These are phyloP conservation scores for Benthosema pterotum DNA, from an alignment of 2,797 vertebrate species.

Conservation along the genomic window DNA sequence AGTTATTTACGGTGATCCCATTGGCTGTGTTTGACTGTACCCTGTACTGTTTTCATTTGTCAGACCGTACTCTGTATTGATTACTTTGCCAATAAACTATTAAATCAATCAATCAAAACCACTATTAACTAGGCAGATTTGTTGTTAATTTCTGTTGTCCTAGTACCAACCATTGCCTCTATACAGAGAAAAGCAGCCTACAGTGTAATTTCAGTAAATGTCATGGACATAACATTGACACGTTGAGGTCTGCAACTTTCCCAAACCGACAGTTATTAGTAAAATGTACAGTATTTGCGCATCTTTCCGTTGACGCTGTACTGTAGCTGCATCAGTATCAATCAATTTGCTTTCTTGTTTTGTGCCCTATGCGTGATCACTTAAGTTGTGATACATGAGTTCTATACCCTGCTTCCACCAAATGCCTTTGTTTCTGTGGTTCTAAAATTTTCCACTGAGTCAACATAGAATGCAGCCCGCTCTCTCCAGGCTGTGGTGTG, in stretches of 20 bases:
- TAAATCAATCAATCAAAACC: too few relatives aligned
- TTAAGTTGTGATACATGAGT: slow-evolving; percentile 20
- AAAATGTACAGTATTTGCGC: background rate
- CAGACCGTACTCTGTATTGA: too few relatives aligned
- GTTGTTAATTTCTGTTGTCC: background rate
- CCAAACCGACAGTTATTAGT: slow-evolving; percentile 5
- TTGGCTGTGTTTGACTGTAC: too few relatives aligned
- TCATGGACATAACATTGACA: slow-evolving; percentile 12
- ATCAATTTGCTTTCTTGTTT: background rate
- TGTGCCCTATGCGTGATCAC: slow-evolving; percentile 19
- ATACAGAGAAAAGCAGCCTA: background rate
- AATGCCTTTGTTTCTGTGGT: slow-evolving; percentile 63
- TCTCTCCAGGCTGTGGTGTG: slow-evolving; percentile 52
- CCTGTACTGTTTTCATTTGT: too few relatives aligned
- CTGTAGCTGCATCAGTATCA: too few relatives aligned
- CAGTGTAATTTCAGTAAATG: background rate
- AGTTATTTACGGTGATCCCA: too few relatives aligned
- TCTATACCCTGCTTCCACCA: slow-evolving; percentile 33
- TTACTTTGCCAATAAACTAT: too few relatives aligned
- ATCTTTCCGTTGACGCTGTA: too few relatives aligned
- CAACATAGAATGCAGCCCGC: slow-evolving; percentile 49
- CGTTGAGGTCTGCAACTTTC: background rate
- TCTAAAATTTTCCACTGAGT: slow-evolving; percentile 70
- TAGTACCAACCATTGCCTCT: background rate
- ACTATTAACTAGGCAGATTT: background rate